Evolutionary conservation across 2,888 invertebrate genomes (phyloP).

Genomic region (Hypsopygia costalis): DNA sequence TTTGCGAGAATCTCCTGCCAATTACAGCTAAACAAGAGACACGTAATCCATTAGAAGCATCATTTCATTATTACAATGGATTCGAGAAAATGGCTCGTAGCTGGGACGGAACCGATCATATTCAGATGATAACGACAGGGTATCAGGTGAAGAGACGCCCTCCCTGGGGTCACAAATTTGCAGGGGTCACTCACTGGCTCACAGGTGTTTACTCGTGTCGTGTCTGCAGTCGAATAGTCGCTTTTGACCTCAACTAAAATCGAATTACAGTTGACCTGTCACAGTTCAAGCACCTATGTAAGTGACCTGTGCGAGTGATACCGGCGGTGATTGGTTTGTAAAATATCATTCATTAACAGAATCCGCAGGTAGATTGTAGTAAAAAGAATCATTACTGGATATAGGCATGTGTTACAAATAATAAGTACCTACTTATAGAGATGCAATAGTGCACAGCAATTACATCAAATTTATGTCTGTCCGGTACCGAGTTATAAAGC

Average conservation of each 20-base stretch:
- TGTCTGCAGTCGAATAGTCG: constrained; percentile 44
- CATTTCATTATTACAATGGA: too few species aligned
- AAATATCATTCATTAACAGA: constrained; percentile 19
- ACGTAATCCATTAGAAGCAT: background rate
- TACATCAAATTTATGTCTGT: constrained; percentile 30
- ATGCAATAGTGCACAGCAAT: constrained; percentile 16
- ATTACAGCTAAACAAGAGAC: background rate
- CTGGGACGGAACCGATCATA: background rate
- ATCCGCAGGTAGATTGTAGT: background rate
- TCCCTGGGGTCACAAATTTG: background rate
- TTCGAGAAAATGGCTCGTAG: background rate
- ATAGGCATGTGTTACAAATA: too few species aligned
- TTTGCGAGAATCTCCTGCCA: background rate
- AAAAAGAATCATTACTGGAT: too few species aligned
- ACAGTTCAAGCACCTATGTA: constrained; percentile 43
- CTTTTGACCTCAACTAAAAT: constrained; percentile 65
- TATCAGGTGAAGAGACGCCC: constrained; percentile 3
- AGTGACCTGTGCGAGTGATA: constrained; percentile 8
- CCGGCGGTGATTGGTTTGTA: constrained; percentile 25
- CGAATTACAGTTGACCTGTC: constrained; percentile 53
- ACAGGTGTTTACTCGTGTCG: constrained; percentile 25
- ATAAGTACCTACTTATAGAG: too few species aligned
- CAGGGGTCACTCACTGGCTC: too few species aligned
- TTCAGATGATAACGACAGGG: background rate
- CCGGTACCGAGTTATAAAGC: constrained; percentile 26